phyloP scores from a whole-genome alignment of 2,113 vertebrate genomes.

The Panthera uncia region DNA sequence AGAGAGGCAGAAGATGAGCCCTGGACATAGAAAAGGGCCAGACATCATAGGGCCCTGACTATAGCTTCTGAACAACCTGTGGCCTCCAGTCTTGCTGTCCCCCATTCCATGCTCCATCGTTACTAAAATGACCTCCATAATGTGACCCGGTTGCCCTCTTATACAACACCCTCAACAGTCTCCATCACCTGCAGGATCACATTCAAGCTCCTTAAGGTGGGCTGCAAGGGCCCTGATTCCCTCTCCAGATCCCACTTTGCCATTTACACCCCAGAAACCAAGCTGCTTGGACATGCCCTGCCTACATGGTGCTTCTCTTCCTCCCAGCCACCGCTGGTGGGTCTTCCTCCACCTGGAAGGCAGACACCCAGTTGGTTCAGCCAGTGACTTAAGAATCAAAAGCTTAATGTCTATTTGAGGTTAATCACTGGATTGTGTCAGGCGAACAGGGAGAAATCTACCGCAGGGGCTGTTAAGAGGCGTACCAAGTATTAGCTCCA shows the following conservation, averaged over 20 bases:
- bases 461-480: neutral
- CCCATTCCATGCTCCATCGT: neutral
- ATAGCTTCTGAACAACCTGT: neutral
- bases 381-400: neutral
- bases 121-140: neutral
- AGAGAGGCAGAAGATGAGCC: neutral
- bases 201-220: neutral
- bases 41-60: too few relatives aligned
- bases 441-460: neutral
- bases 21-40: neutral
- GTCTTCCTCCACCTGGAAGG: neutral
- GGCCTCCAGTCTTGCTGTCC: neutral
- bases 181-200: neutral
- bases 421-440: neutral
- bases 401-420: neutral
- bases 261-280: neutral
- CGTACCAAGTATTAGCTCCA: neutral
- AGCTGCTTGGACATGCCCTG: too few relatives aligned
- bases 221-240: fast-evolving
- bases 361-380: neutral
- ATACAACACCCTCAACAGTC: neutral
- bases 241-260: neutral
- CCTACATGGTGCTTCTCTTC: fast-evolving
- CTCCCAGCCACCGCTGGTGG: fast-evolving
- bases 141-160: neutral